phyloP scores from a whole-genome alignment of 2,113 vertebrate species.

The Catharus minimus region DNA sequence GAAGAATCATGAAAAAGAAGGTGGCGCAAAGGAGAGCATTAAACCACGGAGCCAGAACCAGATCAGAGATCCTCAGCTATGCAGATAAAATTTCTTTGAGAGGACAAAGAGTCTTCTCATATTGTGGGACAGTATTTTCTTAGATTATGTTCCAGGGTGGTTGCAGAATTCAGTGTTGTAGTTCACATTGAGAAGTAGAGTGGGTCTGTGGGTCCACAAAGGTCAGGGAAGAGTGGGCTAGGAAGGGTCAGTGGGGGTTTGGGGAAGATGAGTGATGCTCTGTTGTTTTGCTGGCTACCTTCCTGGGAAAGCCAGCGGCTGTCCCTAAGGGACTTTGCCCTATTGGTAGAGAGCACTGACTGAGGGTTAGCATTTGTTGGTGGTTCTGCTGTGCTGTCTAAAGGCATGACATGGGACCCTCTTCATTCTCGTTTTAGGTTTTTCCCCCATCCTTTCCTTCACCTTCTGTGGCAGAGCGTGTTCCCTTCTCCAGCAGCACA shows the following conservation, averaged over 20 bases:
- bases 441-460: neutral
- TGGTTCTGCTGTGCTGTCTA: neutral
- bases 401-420: neutral
- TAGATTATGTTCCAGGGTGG: neutral
- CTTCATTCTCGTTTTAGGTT: neutral
- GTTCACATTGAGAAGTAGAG: neutral
- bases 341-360: neutral
- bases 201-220: neutral
- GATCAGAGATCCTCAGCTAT: neutral
- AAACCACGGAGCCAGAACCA: neutral
- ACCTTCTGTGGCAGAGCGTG: neutral
- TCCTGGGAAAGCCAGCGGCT: neutral
- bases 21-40: neutral
- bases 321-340: neutral
- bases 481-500: neutral
- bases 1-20: slow-evolving; percentile 9
- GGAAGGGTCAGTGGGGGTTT: neutral
- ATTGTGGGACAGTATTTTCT: neutral
- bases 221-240: neutral
- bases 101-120: neutral
- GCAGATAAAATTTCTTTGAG: neutral
- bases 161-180: neutral
- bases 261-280: neutral
- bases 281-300: neutral
- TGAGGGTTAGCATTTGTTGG: neutral